Base-by-base conservation (phyloP, 1,140 invertebrate species). In the Tetragnatha versicolor region DNA sequence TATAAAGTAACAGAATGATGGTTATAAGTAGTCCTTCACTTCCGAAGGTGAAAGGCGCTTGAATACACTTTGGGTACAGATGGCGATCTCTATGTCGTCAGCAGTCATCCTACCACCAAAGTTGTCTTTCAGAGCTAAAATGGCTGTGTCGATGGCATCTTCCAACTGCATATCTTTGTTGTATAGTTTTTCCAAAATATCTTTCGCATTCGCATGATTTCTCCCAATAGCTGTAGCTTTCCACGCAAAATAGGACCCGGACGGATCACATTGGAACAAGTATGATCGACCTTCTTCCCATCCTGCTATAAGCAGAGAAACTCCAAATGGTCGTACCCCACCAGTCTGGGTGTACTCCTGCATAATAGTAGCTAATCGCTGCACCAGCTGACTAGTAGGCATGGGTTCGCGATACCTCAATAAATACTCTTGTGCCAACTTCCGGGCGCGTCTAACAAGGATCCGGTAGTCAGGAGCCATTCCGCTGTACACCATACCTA, bases 221-320 rank as follows among this genome's bases (percentile, higher is more conserved):
- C 99, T 99, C 17, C 98, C 98, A 93, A 99, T 97, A 0, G 98
- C 98, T 51, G 98, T 99, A 1, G 98, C 97, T 87, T 99, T 99
- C 98, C 98, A 99, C 0, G 98, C 95, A 87, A 99, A 99, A 88
- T 98, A 99, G 0, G 98, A 96, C 39, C 98, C 98, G 9, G 97
- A 98, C 1, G 98, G 98, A 89, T 99, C 98, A 85, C 96, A 98
- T 87, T 99, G 98, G 87, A 98, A 99, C 14, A 99, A 87, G 85
- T 95, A 96, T 0, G 98, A 97, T 61, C 91, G 89, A 81, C 87
- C 86, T 70, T 89, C 89, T 85, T 99, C 97, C 97, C 97, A 99
- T 5, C 98, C 98, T 85, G 96, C 98, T 83, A 99, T 95, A 75
- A 99, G 86, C 2, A 99, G 87, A 0, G 97, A 99, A 0, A 99